A percentile compares a stretch with the other conserved stretches of the same genome.
These are phyloP conservation scores for Perizoma affinitatum DNA, from an alignment of 2,888 invertebrate species.

Conservation along the genomic window DNA sequence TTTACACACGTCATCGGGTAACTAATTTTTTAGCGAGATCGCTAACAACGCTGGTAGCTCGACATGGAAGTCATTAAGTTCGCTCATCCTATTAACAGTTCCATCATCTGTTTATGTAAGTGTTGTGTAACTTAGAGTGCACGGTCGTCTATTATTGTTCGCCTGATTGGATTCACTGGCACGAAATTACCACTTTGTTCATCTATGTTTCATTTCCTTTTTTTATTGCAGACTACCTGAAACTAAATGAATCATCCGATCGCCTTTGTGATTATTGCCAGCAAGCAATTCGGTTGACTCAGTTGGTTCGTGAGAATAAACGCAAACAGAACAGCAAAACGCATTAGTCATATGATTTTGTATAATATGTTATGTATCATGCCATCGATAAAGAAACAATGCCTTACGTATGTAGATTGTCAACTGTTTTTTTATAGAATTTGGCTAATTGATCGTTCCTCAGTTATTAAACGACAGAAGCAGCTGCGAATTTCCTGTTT, in stretches of 20 bases:
- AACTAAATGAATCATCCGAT: conserved; percentile 31
- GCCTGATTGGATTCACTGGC: conserved; percentile 26
- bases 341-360: conserved; percentile 32
- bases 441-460: background rate
- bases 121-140: conserved; percentile 70
- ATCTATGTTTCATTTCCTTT: conserved; percentile 20
- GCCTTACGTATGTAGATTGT: conserved; percentile 1
- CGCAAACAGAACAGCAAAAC: conserved; percentile 20
- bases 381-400: conserved; percentile 11
- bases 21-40: conserved; percentile 31
- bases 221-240: conserved; percentile 14
- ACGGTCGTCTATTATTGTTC: conserved; percentile 48
- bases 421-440: background rate
- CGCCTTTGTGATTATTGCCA: conserved; percentile 50
- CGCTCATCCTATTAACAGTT: conserved; percentile 64
- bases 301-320: conserved; percentile 50
- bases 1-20: conserved; percentile 6
- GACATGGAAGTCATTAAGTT: conserved; percentile 63
- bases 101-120: conserved; percentile 74
- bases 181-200: conserved; percentile 6
- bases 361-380: conserved; percentile 14
- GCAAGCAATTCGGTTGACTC: conserved; percentile 56
- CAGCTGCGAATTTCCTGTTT: conserved; percentile 20
- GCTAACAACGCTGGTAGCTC: conserved; percentile 29
- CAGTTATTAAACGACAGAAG: background rate